Evolutionary conservation across 2,888 invertebrate species (phyloP).

Genomic region (Candidula unifasciata): DNA sequence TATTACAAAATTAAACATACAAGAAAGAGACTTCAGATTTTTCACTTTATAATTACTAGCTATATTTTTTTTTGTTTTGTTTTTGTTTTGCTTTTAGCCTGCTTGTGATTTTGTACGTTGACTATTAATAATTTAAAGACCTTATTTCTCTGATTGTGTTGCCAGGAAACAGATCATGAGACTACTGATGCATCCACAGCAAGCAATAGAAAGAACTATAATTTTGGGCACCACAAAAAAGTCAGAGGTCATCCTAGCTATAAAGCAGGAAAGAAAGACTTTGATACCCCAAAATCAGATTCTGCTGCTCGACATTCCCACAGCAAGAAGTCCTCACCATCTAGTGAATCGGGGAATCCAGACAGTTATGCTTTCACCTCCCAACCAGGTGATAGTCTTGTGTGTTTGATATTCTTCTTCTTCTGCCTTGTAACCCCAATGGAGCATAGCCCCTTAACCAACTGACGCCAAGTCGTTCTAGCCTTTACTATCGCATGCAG

Average conservation of each 20-base stretch:
- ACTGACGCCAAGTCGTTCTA: too few species aligned
- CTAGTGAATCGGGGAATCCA: constrained; percentile 7
- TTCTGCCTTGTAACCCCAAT: too few species aligned
- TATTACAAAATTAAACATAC: too few species aligned
- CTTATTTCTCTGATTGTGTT: background rate
- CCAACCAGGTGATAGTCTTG: background rate
- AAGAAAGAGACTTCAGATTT: too few species aligned
- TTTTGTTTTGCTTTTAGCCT: too few species aligned
- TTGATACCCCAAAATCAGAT: constrained; percentile 3
- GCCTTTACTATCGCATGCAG: too few species aligned
- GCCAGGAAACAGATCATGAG: constrained; percentile 42
- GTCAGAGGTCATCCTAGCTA: background rate
- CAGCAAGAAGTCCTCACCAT: constrained; percentile 33
- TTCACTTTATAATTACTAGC: too few species aligned
- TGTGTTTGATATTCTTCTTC: too few species aligned
- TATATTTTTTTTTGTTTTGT: too few species aligned
- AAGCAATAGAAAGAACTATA: constrained; percentile 20
- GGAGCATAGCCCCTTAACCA: too few species aligned
- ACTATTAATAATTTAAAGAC: background rate
- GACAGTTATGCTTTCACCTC: background rate
- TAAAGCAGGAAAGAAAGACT: background rate
- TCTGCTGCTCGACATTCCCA: constrained; percentile 32
- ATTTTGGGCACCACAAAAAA: constrained; percentile 18
- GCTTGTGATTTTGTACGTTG: too few species aligned
- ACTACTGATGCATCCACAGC: constrained; percentile 42